phyloP scores from a whole-genome alignment of 1,140 invertebrate genomes.

The Marisa cornuarietis region DNA sequence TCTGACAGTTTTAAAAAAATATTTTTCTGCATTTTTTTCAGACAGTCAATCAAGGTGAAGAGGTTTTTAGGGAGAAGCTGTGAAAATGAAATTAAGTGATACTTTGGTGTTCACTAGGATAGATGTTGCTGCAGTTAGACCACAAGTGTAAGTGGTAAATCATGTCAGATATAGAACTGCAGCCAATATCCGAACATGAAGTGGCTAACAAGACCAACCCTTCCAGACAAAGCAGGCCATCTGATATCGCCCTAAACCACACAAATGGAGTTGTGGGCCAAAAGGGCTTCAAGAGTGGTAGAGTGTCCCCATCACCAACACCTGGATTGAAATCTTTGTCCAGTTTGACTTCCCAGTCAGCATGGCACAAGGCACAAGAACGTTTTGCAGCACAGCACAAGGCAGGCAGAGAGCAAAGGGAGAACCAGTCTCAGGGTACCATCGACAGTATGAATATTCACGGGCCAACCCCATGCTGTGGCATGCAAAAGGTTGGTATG shows the following conservation, averaged over 20 bases:
- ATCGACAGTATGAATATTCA: background rate
- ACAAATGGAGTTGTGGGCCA: background rate
- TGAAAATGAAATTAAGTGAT: too few relatives aligned
- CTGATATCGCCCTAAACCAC: background rate
- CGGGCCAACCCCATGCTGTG: background rate
- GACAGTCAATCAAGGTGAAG: background rate
- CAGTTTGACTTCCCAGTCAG: constrained; percentile 42
- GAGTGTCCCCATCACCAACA: constrained; percentile 34
- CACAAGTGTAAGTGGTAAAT: background rate
- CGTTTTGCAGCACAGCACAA: constrained; percentile 39
- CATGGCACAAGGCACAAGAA: constrained; percentile 57
- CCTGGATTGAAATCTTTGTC: background rate
- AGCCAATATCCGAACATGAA: background rate
- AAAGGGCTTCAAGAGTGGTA: constrained; percentile 28
- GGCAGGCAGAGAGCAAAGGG: constrained; percentile 27
- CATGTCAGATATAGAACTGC: background rate
- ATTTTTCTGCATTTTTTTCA: background rate
- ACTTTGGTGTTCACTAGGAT: too few relatives aligned
- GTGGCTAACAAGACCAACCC: background rate
- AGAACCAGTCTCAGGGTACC: constrained; percentile 29
- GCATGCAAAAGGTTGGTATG: constrained; percentile 4
- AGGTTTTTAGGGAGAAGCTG: background rate
- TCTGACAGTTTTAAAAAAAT: background rate
- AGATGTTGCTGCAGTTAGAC: background rate
- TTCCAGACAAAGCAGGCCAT: background rate